Evolutionary conservation across 92 coral and sea anemone genomes (phyloP).

Genomic region (Porites evermanni): DNA sequence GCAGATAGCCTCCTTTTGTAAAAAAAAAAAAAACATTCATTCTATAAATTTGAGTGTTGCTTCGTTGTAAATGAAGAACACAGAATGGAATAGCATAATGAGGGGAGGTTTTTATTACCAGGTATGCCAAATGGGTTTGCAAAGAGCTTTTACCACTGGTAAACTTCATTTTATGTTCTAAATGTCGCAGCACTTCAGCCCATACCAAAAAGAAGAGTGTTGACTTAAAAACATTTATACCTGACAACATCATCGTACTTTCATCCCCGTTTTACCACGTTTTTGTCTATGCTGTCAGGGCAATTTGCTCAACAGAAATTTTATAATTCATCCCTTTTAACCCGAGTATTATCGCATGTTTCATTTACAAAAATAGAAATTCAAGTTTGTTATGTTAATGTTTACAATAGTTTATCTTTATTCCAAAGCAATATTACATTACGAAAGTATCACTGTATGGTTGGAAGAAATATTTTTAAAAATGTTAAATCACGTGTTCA

Average conservation of each 20-base stretch:
- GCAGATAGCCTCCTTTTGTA: background rate
- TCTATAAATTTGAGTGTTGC: background rate
- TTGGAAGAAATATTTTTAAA: background rate
- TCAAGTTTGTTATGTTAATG: background rate
- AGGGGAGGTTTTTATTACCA: background rate
- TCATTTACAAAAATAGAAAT: background rate
- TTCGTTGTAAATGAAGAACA: background rate
- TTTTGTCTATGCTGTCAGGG: background rate
- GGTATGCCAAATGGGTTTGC: background rate
- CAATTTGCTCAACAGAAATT: background rate
- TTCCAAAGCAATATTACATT: slow-evolving; percentile 5
- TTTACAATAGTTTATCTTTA: background rate
- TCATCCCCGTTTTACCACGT: background rate
- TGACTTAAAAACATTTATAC: background rate
- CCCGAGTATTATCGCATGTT: slow-evolving; percentile 2
- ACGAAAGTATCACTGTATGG: background rate
- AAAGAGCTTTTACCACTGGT: background rate
- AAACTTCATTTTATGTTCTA: too few species aligned
- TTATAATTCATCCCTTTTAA: background rate
- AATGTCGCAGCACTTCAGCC: background rate
- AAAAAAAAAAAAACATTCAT: background rate
- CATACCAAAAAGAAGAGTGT: background rate
- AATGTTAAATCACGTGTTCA: slow-evolving; percentile 2
- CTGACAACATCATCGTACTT: background rate
- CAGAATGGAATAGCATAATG: slow-evolving; percentile 8